A percentile compares a stretch with the other conserved stretches of the same genome.
Conservation (phyloP, 2,797 vertebrate species). For the Alfaro cultratus region DNA sequence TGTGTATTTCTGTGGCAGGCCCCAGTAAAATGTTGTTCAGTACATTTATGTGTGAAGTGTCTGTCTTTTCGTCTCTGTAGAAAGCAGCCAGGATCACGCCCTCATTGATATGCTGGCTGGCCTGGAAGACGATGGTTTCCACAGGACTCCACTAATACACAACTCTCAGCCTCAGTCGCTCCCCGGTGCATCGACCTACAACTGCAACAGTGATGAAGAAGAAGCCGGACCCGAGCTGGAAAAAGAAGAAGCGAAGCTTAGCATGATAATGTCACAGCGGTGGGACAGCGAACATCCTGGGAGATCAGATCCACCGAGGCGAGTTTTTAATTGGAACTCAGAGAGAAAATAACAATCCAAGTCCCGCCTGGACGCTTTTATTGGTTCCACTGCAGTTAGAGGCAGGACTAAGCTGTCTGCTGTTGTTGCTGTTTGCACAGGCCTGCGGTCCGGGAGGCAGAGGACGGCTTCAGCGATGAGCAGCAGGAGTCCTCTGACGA, state of each 20-base stretch:
- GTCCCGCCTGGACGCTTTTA: background rate
- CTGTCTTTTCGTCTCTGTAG: conserved; percentile 64
- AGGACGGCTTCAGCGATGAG: conserved; percentile 87
- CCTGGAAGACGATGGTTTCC: conserved; percentile 89
- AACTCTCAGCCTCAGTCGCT: conserved; percentile 78
- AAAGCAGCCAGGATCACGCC: conserved; percentile 87
- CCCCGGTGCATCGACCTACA: conserved; percentile 78
- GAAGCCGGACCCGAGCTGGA: conserved; percentile 90
- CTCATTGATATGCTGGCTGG: conserved; percentile 90
- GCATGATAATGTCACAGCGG: conserved; percentile 93
- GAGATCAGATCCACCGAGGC: conserved; percentile 79
- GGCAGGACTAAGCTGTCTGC: background rate
- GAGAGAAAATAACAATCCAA: background rate
- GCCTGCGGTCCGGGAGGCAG: conserved; percentile 75
- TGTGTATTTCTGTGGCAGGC: background rate
- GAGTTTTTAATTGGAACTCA: conserved; percentile 36
- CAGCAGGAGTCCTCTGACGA: conserved; percentile 91
- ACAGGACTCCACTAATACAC: conserved; percentile 74
- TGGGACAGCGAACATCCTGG: conserved; percentile 88
- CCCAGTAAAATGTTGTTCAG: background rate
- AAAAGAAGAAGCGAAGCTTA: conserved; percentile 93
- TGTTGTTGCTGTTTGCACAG: conserved; percentile 46
- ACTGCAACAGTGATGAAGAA: conserved; percentile 96
- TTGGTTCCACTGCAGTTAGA: background rate
- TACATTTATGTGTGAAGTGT: background rate